Percentiles rank a stretch among this genome's conserved stretches.
These are phyloP conservation scores for Apeira syringaria DNA, from an alignment of 2,888 invertebrate genomes.

Conservation along the genomic window DNA sequence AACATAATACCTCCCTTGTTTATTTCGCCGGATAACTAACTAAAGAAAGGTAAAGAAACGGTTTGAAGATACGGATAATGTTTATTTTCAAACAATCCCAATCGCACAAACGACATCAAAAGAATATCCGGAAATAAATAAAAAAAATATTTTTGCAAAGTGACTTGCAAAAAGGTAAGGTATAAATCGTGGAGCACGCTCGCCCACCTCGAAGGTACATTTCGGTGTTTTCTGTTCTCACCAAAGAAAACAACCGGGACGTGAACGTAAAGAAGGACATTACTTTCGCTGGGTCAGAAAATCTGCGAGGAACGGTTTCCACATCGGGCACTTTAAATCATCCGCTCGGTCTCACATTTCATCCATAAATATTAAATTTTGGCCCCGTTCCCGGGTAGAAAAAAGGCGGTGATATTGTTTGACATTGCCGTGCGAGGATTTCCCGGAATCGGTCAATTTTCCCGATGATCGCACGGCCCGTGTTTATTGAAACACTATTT, in stretches of 20 bases:
- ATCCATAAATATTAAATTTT: conserved; percentile 82
- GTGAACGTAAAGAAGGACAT: conserved; percentile 78
- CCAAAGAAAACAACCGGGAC: conserved; percentile 78
- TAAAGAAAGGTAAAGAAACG: conserved; percentile 39
- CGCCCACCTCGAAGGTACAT: conserved; percentile 69
- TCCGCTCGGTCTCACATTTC: conserved; percentile 80
- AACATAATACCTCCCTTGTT: conserved; percentile 16
- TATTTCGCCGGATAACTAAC: conserved; percentile 41
- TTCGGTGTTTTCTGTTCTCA: conserved; percentile 65
- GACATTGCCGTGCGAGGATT: conserved; percentile 75
- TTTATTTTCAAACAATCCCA: conserved; percentile 59
- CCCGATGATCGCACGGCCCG: conserved; percentile 70
- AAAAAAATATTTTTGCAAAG: conserved; percentile 72
- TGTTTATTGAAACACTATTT: conserved; percentile 81
- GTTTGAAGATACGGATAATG: conserved; percentile 43
- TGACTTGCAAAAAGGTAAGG: conserved; percentile 64
- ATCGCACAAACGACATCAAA: conserved; percentile 75
- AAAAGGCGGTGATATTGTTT: conserved; percentile 73
- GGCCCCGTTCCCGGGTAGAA: conserved; percentile 68
- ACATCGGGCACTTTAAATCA: conserved; percentile 82
- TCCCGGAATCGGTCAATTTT: conserved; percentile 80
- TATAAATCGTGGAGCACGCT: conserved; percentile 70
- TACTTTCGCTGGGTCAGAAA: conserved; percentile 80
- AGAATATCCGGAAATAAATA: conserved; percentile 76
- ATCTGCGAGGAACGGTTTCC: conserved; percentile 79